Evolutionary conservation across 2,888 invertebrate genomes (phyloP).

Genomic region (Drosophila diplacantha): DNA sequence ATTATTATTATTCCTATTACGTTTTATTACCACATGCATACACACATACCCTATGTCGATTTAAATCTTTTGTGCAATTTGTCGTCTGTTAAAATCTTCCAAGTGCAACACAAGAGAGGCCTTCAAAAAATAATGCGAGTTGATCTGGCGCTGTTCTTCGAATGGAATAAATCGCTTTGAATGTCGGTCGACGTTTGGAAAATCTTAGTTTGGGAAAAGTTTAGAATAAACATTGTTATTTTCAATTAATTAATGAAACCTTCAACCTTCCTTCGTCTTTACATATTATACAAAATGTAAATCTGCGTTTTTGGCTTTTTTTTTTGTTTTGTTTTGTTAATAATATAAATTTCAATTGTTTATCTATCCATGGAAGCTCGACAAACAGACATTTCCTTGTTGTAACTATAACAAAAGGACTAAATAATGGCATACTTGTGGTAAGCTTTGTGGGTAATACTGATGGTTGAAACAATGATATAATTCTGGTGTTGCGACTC

Average conservation of each 20-base stretch:
- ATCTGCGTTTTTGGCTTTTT: not conserved
- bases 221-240: not conserved
- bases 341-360: conserved; percentile 26
- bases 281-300: conserved; percentile 13
- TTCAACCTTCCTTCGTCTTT: not conserved
- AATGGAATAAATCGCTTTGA: not conserved
- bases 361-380: conserved; percentile 33
- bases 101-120: conserved; percentile 11
- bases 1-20: not conserved
- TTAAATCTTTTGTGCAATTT: conserved; percentile 35
- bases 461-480: conserved; percentile 11
- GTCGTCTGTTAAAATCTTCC: not conserved
- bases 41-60: conserved; percentile 16
- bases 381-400: conserved; percentile 14
- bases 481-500: conserved; percentile 4
- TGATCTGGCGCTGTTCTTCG: not conserved
- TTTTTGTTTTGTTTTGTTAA: conserved; percentile 1
- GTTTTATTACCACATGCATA: conserved; percentile 2
- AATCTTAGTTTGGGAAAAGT: not conserved
- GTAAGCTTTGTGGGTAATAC: conserved; percentile 15
- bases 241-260: conserved; percentile 23
- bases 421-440: conserved; percentile 5
- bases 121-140: conserved; percentile 1
- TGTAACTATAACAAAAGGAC: not conserved
- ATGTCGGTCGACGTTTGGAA: not conserved